phyloP scores from a whole-genome alignment of 2,797 vertebrate genomes.

The Neomorphus geoffroyi region DNA sequence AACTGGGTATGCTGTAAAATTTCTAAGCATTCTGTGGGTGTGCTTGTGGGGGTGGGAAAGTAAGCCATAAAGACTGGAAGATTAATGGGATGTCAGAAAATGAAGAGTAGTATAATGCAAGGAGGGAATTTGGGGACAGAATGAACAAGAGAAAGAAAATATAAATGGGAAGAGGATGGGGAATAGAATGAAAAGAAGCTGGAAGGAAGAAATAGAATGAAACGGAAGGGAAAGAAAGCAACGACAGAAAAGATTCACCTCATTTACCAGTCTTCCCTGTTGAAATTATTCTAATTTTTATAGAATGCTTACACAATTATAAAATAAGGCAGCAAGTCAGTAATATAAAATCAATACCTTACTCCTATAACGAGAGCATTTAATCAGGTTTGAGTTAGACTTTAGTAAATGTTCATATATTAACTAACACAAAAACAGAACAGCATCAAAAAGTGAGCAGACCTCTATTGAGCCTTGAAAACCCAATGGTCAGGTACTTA shows the following conservation, averaged over 20 bases:
- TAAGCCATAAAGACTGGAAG: slow-evolving; percentile 56
- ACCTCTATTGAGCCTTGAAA: neutral
- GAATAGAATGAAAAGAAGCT: slow-evolving; percentile 14
- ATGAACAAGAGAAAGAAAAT: slow-evolving; percentile 42
- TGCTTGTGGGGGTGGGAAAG: slow-evolving; percentile 57
- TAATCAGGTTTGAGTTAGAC: neutral
- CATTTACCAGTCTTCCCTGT: neutral
- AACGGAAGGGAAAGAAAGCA: slow-evolving; percentile 17
- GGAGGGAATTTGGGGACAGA: slow-evolving; percentile 45
- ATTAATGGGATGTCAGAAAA: slow-evolving; percentile 61
- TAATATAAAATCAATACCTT: neutral
- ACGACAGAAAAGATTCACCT: neutral
- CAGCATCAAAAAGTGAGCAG: neutral
- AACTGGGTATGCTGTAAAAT: slow-evolving; percentile 58
- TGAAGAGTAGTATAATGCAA: slow-evolving; percentile 52
- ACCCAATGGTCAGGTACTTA: neutral
- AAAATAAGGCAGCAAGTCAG: neutral
- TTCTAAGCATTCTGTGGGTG: slow-evolving; percentile 59
- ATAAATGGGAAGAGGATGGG: neutral
- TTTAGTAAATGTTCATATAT: neutral
- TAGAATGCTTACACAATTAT: neutral
- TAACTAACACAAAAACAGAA: neutral
- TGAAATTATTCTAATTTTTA: neutral
- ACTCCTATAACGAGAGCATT: neutral
- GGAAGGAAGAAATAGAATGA: slow-evolving; percentile 8